Evolutionary conservation across 2,888 invertebrate genomes (phyloP), one percentile per base, ranked within the genome.

Genomic region (Lamellibrachia columna): DNA sequence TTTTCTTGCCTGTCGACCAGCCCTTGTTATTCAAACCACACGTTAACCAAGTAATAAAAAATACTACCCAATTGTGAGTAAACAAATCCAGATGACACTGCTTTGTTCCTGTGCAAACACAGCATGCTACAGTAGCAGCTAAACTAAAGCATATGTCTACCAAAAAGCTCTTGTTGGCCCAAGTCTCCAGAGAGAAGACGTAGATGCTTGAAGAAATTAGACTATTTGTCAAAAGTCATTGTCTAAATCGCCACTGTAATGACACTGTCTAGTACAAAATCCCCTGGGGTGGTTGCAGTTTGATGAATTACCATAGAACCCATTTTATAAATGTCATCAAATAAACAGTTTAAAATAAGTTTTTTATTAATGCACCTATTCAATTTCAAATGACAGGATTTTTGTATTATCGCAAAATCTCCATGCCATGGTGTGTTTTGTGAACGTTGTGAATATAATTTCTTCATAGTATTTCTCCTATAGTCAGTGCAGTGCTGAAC

Each of bases 181-280:
- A 75, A 75, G 75, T 75, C 22, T 75, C 75, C 22, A 6, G 3
- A n/a, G 75, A 11, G 22, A 22, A 75, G 15, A n/a, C 6, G 75
- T n/a, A 75, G 22, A 75, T 22, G 22, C 75, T 75, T 75, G 6
- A 75, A 75, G 15, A 75, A 22, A 75, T 75, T 75, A 75, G 75
- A 75, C 75, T 75, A 75, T 22, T 75, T 75, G 75, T 75, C 75
- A 75, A 75, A 75, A 75, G 75, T 75, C 75, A 22, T 75, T 75
- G 75, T 8, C 15, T 60, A 75, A 75, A 75, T 75, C 11, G n/a
- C 75, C 15, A 75, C 75, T 22, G 75, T 75, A 75, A 75, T 22
- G n/a, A n/a, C 75, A 22, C 15, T 75, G 75, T 22, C 22, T 75
- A 4, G 75, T 75, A 22, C 3, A 15, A 15, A 75, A 75, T 75